These are phyloP conservation scores for Polydesmus complanatus DNA, from an alignment of 2,888 invertebrate genomes.

Conservation along the genomic window DNA sequence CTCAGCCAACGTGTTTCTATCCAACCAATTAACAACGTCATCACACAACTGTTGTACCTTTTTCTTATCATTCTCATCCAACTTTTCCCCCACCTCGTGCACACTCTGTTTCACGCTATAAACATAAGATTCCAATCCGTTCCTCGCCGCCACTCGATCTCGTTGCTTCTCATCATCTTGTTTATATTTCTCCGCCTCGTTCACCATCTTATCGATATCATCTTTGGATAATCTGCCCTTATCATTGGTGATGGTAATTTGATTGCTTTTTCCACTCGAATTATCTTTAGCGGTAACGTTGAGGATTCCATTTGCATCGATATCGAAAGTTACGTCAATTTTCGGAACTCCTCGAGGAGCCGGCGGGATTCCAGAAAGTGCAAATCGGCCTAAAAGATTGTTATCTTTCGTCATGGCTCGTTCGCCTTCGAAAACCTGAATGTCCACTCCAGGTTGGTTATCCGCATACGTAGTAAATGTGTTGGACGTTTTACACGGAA, in stretches of 20 bases:
- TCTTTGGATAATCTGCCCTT: constrained; percentile 70
- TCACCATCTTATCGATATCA: no score
- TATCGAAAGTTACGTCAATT: constrained; percentile 59
- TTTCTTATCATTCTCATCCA: constrained; percentile 52
- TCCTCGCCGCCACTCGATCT: constrained; percentile 52
- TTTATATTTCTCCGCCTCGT: constrained; percentile 63
- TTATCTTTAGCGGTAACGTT: constrained; percentile 43
- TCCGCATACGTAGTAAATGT: constrained; percentile 83
- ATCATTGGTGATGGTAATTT: constrained; percentile 75
- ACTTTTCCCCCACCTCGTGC: constrained; percentile 33
- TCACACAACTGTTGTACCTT: constrained; percentile 39
- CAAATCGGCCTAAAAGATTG: constrained; percentile 45
- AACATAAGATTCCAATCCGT: constrained; percentile 55
- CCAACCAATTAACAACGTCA: constrained; percentile 63
- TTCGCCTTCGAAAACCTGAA: constrained; percentile 65
- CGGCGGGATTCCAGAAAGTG: constrained; percentile 59
- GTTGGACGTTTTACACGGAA: constrained; percentile 57
- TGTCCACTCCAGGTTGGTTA: constrained; percentile 78
- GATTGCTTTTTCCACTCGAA: constrained; percentile 62
- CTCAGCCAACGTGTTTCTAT: constrained; percentile 59
- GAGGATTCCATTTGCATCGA: no score
- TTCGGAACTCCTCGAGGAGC: constrained; percentile 68
- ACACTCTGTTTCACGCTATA: constrained; percentile 53
- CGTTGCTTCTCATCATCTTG: constrained; percentile 55
- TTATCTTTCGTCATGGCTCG: constrained; percentile 82